phyloP scores from a whole-genome alignment of 2,888 invertebrate genomes.

The Epinotia bilunana region DNA sequence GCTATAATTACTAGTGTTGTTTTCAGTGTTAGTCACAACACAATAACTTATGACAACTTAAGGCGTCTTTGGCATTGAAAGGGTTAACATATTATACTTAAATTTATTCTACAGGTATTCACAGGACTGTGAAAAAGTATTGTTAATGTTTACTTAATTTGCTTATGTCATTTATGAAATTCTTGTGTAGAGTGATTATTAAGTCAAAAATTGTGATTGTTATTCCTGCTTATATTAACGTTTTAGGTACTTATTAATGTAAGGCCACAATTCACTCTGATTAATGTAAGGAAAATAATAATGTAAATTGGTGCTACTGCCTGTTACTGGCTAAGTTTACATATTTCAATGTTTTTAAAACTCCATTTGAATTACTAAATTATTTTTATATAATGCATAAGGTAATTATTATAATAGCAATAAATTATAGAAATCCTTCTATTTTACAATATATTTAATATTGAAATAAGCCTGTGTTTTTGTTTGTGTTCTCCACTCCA shows the following conservation, averaged over 20 bases:
- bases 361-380: conserved; percentile 25
- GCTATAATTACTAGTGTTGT: neutral
- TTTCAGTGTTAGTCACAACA: neutral
- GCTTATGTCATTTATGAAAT: conserved; percentile 8
- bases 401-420: conserved; percentile 23
- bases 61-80: neutral
- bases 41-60: neutral
- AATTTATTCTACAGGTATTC: conserved; percentile 8
- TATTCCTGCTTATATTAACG: conserved; percentile 28
- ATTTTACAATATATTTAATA: conserved; percentile 32
- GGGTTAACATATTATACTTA: conserved; percentile 1
- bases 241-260: conserved; percentile 38
- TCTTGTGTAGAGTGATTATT: neutral
- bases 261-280: conserved; percentile 17
- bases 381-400: conserved; percentile 36
- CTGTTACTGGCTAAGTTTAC: conserved; percentile 23
- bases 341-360: conserved; percentile 20
- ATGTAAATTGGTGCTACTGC: conserved; percentile 61
- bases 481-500: neutral
- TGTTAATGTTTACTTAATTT: conserved; percentile 5
- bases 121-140: neutral
- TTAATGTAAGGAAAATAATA: conserved; percentile 49
- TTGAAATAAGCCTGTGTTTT: conserved; percentile 17
- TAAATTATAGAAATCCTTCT: conserved; percentile 17
- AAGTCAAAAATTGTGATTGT: conserved; percentile 35